Percentiles rank a stretch among this genome's conserved stretches.
Conservation (phyloP, 2,113 vertebrate genomes). For the Thamnaconus septentrionalis region DNA sequence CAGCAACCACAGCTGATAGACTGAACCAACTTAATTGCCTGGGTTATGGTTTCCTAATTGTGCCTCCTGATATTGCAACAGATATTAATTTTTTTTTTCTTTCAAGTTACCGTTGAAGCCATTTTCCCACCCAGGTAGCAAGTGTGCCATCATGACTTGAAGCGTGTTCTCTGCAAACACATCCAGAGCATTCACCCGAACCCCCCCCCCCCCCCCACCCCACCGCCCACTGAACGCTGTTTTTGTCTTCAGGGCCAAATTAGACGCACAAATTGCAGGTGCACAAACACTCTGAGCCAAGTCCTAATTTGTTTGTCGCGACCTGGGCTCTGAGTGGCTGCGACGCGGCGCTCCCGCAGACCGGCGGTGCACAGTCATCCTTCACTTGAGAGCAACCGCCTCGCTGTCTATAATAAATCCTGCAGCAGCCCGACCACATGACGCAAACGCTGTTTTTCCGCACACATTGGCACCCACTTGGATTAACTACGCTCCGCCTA, state of each 20-base stretch:
- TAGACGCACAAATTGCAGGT: slow-evolving; percentile 10
- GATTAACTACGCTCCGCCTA: slow-evolving; percentile 60
- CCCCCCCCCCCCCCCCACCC: too few species aligned
- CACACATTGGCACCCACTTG: slow-evolving; percentile 66
- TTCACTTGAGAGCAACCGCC: slow-evolving; percentile 39
- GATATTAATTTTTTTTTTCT: too few species aligned
- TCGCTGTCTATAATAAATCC: slow-evolving; percentile 66
- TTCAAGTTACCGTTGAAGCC: too few species aligned
- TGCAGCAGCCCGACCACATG: slow-evolving; percentile 46
- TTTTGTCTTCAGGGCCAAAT: not conserved
- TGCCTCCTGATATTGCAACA: too few species aligned
- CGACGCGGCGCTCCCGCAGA: too few species aligned
- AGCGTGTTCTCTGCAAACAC: too few species aligned
- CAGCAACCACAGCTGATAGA: too few species aligned
- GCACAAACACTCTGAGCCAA: slow-evolving; percentile 17
- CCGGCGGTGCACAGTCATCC: slow-evolving; percentile 3
- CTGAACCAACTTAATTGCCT: too few species aligned
- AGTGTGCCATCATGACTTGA: not conserved
- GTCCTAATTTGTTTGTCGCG: slow-evolving; percentile 24
- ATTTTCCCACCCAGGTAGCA: not conserved
- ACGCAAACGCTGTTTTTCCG: slow-evolving; percentile 60
- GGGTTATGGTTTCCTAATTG: too few species aligned
- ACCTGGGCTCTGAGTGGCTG: slow-evolving; percentile 5
- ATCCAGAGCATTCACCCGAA: not conserved
- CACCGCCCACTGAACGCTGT: too few species aligned